Evolutionary conservation across 2,113 vertebrate species (phyloP), one percentile per base, ranked within the genome.

Genomic region (Deroptyus accipitrinus): DNA sequence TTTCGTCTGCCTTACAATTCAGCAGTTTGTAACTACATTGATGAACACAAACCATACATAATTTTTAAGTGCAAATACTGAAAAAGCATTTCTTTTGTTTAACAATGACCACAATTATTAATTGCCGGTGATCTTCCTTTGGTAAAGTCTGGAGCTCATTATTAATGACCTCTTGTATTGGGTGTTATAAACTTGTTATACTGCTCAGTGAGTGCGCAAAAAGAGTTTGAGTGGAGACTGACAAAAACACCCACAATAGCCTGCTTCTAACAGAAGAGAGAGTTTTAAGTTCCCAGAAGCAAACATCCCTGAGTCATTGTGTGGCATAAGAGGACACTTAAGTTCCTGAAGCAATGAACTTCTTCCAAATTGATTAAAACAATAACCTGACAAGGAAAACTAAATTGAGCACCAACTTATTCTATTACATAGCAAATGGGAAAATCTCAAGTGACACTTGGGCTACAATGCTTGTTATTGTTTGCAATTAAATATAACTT

Each of bases 91-190:
- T 74, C 13, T 25, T 91, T 90, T 95, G 69, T 69, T 76, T 87
- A 35, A 59, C 10, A 84, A 94, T 97, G 96, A 90, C 41, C 25
- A 13, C 33, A 19, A 39, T 51, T 72, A 80, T 63, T 96, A 89
- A 67, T 80, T 66, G 79, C 76, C 68, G 67, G 28, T 62, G 52
- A 59, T 88, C 35, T 94, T 41, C 66, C 66, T 75, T 69, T 68
- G 72, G 41, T 75, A 30, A 79, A 95, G 37, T 69, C 25, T 68
- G 17, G 44, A 63, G 44, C 33, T 93, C 72, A 48, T 84, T 66
- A 84, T 80, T 79, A 82, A 90, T 51, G 10, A 7, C 22, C 23
- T 80, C 17, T 62, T 66, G 23, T 64, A 61, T 62, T 66, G 69
- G 55, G 22, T 5, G 30, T 72, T 86, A 61, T 61, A 86, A 77